Base-by-base conservation (phyloP, 2,113 vertebrate species). In the Panurus biarmicus region DNA sequence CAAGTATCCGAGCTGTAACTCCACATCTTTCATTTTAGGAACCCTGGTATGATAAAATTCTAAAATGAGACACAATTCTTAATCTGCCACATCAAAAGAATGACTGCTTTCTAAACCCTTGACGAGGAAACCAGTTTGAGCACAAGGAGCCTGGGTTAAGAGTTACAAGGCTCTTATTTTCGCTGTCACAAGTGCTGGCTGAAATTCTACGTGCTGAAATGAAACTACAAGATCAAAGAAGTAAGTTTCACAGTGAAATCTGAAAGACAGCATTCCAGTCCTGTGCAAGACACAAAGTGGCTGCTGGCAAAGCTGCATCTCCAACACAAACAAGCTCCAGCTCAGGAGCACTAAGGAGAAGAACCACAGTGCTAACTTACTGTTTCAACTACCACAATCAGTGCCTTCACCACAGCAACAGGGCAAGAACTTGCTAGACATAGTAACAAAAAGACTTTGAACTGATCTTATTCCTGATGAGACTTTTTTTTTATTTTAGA, bases 221-320 rank as follows among this genome's bases (percentile, higher is more conserved):
- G 53, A 74, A 95, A 76, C 58, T 33, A 47, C 67, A 87, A 87
- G 87, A 87, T 94, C 93, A 94, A 94, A 89, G 81, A 61, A 89
- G 8, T 7, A 82, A 76, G 54, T 62, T 94, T 40, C 80, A 66
- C 36, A 74, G 47, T 0, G 1, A 87, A 79, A 80, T 76, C 51
- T 77, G 56, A 90, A 93, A 83, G 75, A 50, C 9, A 42, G 38
- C 24, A 26, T 69, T 84, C 65, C 48, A 42, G 44, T 25, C 21
- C 77, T 56, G 4, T 57, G 45, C 28, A 31, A 38, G n/a, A 69
- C 22, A 45, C 36, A 45, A 75, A 82, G 58, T 23, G 44, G 51
- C 50, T 74, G 51, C 50, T 74, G 69, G 50, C 60, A 80, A 93
- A 83, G n/a, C 21, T 22, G 54, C 40, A 51, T 60, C 67, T 85